Percentiles rank a stretch among this genome's conserved stretches.
These are phyloP conservation scores for Lamproptera curius DNA, from an alignment of 2,888 invertebrate species.

Conservation along the genomic window DNA sequence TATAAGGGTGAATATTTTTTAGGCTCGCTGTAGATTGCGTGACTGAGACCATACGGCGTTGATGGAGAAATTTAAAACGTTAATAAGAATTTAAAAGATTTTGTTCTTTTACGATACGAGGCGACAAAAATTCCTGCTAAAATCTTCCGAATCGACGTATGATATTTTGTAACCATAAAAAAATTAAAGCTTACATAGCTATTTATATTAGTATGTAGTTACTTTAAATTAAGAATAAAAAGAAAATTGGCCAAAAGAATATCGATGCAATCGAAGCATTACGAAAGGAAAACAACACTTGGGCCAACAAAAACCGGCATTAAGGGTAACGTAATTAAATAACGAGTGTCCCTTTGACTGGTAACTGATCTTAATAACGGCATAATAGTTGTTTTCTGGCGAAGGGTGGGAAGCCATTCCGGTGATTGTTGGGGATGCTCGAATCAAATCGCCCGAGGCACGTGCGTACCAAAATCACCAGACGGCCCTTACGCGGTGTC, in stretches of 20 bases:
- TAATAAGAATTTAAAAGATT: too few relatives aligned
- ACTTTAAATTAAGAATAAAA: too few relatives aligned
- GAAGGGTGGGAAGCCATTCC: constrained; percentile 58
- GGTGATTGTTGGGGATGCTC: constrained; percentile 35
- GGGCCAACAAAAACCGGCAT: constrained; percentile 52
- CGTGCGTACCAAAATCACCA: constrained; percentile 16
- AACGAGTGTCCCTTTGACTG: constrained; percentile 68
- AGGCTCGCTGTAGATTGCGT: too few relatives aligned
- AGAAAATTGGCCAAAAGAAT: neutral
- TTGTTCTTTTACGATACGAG: too few relatives aligned
- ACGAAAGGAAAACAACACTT: constrained; percentile 25
- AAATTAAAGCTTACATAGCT: too few relatives aligned
- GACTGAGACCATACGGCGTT: too few relatives aligned
- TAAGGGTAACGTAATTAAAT: constrained; percentile 65
- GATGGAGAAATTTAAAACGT: too few relatives aligned
- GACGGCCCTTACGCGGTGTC: constrained; percentile 9
- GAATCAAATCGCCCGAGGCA: constrained; percentile 21
- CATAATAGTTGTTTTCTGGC: constrained; percentile 68
- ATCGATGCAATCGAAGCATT: constrained; percentile 9
- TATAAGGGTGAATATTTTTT: too few relatives aligned
- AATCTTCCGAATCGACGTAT: too few relatives aligned
- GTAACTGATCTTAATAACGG: constrained; percentile 70
- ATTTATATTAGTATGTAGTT: too few relatives aligned
- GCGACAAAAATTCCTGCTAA: too few relatives aligned
- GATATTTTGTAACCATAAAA: too few relatives aligned